Percentiles rank a stretch among this genome's conserved stretches.
Evolutionary conservation across 2,888 invertebrate genomes (phyloP).

Genomic region (Auanema freiburgensis): DNA sequence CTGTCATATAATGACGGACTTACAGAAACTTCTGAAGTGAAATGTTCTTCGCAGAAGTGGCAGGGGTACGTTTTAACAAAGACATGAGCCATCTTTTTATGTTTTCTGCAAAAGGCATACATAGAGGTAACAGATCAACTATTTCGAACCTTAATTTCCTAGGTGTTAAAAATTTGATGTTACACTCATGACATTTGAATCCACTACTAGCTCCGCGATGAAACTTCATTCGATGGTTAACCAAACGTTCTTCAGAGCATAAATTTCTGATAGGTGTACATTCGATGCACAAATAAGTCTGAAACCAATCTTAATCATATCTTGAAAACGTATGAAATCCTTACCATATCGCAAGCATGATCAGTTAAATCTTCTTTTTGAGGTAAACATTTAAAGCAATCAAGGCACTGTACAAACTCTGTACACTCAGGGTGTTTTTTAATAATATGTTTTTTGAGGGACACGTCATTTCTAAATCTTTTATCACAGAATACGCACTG

Average conservation of each 20-base stretch:
- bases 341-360: slow-evolving; percentile 61
- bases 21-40: slow-evolving; percentile 58
- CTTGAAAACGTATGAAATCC: neutral
- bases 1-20: slow-evolving; percentile 5
- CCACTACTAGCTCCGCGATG: slow-evolving; percentile 59
- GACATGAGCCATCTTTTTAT: slow-evolving; percentile 64
- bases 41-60: slow-evolving; percentile 64
- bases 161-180: slow-evolving; percentile 63
- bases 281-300: slow-evolving; percentile 62
- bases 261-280: slow-evolving; percentile 62
- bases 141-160: slow-evolving; percentile 55
- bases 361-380: slow-evolving; percentile 43
- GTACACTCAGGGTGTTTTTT: slow-evolving; percentile 58
- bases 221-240: slow-evolving; percentile 45
- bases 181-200: slow-evolving; percentile 62
- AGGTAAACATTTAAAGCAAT: slow-evolving; percentile 61
- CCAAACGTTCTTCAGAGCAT: slow-evolving; percentile 49
- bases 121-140: slow-evolving; percentile 1
- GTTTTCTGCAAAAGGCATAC: slow-evolving; percentile 38
- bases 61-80: slow-evolving; percentile 63
- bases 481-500: slow-evolving; percentile 65
- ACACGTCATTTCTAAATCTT: slow-evolving; percentile 63
- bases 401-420: slow-evolving; percentile 62
- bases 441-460: slow-evolving; percentile 57
- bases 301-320: slow-evolving; percentile 18